Conservation (phyloP, 1,140 invertebrate genomes). For the Campoletis sonorensis region DNA sequence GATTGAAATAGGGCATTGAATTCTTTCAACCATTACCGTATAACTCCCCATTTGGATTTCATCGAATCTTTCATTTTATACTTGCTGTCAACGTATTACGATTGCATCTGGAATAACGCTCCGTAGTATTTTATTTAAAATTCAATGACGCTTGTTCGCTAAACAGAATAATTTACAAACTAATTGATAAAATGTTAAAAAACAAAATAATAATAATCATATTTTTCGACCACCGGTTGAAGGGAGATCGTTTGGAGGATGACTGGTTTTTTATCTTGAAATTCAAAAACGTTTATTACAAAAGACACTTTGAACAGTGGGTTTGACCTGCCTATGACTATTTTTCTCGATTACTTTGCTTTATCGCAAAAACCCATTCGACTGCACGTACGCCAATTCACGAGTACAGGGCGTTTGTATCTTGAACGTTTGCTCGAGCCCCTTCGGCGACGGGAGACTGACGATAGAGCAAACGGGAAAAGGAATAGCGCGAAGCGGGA, state of each 20-base stretch:
- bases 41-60: not conserved
- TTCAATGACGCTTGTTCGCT: no score
- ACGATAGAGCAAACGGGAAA: conserved; percentile 13
- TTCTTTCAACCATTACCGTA: conserved; percentile 9
- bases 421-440: conserved; percentile 33
- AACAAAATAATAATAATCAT: no score
- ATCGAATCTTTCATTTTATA: not conserved
- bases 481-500: conserved; percentile 9
- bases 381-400: conserved; percentile 40
- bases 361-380: conserved; percentile 43
- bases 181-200: no score
- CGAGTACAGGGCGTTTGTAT: conserved; percentile 49
- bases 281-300: no score
- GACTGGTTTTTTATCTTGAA: no score
- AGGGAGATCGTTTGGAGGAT: no score
- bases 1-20: conserved; percentile 62
- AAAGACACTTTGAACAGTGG: no score
- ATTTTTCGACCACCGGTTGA: no score
- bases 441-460: conserved; percentile 6
- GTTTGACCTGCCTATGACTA: no score
- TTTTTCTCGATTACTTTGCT: not conserved
- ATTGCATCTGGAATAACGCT: not conserved
- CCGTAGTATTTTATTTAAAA: not conserved
- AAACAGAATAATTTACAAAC: no score
- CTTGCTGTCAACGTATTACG: not conserved